Percentiles rank a stretch among this genome's conserved stretches.
These are phyloP conservation scores for Neuroscelio doddi DNA, from an alignment of 2,888 invertebrate species.

Conservation along the genomic window DNA sequence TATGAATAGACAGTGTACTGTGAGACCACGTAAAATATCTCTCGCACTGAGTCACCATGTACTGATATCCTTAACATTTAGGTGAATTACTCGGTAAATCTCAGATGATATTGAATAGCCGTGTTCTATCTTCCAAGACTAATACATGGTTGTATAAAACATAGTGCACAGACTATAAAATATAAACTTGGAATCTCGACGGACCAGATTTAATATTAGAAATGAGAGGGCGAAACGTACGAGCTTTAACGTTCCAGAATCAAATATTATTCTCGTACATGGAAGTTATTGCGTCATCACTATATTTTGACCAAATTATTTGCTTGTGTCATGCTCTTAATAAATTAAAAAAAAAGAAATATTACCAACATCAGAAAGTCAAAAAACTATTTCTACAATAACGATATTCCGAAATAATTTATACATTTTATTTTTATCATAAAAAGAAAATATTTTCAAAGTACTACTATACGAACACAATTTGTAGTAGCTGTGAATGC, in stretches of 20 bases:
- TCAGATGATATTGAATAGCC: conserved; percentile 61
- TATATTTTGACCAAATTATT: too few species aligned
- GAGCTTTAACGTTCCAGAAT: too few species aligned
- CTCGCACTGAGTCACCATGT: conserved; percentile 37
- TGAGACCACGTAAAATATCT: conserved; percentile 38
- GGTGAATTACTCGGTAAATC: conserved; percentile 62
- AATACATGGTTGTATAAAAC: conserved; percentile 47
- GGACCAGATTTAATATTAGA: conserved; percentile 65
- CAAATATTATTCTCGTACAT: too few species aligned
- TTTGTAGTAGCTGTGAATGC: conserved; percentile 17
- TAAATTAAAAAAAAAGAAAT: too few species aligned
- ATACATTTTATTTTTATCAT: too few species aligned
- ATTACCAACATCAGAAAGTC: too few species aligned
- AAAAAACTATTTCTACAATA: too few species aligned
- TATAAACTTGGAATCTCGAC: conserved; percentile 50
- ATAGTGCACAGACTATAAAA: conserved; percentile 37
- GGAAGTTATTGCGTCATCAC: too few species aligned
- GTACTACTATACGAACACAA: too few species aligned
- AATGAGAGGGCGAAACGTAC: conserved; percentile 55
- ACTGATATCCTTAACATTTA: conserved; percentile 56
- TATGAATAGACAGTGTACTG: conserved; percentile 25
- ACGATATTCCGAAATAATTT: too few species aligned
- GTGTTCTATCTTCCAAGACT: conserved; percentile 56
- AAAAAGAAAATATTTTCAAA: too few species aligned
- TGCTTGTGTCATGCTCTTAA: too few species aligned